Base-by-base conservation (phyloP, 2,888 invertebrate species). In the Drosophila affinis region DNA sequence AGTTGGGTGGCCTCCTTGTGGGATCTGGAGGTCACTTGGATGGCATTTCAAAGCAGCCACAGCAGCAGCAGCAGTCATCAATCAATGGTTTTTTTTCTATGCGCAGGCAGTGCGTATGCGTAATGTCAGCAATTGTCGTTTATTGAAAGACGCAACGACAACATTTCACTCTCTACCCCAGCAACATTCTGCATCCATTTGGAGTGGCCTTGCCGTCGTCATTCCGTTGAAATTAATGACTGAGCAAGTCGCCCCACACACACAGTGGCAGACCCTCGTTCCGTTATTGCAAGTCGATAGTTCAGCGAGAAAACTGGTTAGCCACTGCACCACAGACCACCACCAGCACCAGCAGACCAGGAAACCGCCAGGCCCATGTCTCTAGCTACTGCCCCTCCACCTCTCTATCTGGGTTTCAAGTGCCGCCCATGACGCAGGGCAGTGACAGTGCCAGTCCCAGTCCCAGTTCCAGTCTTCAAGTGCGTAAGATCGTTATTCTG, bases 401-500 rank as follows among this genome's bases (percentile, higher is more conserved):
- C 46, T 24, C 12, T 21, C 3, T 34, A 27, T 14, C 7, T 29
- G 10, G 48, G 55, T 39, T 57, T 72, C 58, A 21, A 52, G 57
- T 55, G 68, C 61, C 76, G 71, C 78, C 89, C 78, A 83, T 82
- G 84, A 76, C 80, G 87, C 88, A 73, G 72, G 81, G 69, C 32
- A 29, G 9, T 29, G 7, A 2, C 52, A 57, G 51, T 62, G 62
- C 14, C 39, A 39, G 7, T n/a, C 39, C 7, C 39, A 39, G 45
- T 39, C 10, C 65, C 62, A 48, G 62, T 68, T 21, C 24, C 61
- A 69, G 67, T 87, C 72, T 59, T 59, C 53, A 54, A 63, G 72
- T 87, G 89, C 87, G 81, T 83, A 72, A 32, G 44, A 45, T 55
- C 45, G 53, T 46, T 67, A 44, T 55, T 65, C 3, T 57, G n/a